Evolutionary conservation across 2,888 invertebrate genomes (phyloP).

Genomic region (Scaptomyza cyrtandrae): DNA sequence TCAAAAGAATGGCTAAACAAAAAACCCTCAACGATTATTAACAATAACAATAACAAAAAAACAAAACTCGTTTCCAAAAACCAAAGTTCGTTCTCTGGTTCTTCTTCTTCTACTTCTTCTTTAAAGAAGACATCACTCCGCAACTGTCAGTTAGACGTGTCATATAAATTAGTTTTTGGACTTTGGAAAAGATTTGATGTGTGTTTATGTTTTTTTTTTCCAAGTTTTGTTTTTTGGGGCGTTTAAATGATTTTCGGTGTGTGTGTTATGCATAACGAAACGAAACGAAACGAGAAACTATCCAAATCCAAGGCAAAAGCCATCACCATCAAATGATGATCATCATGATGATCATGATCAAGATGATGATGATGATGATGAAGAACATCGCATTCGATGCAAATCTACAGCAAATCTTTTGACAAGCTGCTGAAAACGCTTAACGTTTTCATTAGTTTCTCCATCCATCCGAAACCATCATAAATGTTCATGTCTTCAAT

Average conservation of each 20-base stretch:
- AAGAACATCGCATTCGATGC: not conserved
- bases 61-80: not conserved
- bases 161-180: conserved; percentile 53
- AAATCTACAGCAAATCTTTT: conserved; percentile 21
- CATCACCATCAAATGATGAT: conserved; percentile 33
- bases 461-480: too few species aligned
- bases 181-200: too few species aligned
- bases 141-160: conserved; percentile 52
- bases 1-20: conserved; percentile 9
- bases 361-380: conserved; percentile 3
- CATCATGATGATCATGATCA: not conserved
- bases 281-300: not conserved
- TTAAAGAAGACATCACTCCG: conserved; percentile 46
- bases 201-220: too few species aligned
- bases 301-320: conserved; percentile 45
- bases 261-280: conserved; percentile 13
- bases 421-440: conserved; percentile 55
- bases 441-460: conserved; percentile 70
- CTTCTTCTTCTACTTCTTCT: not conserved
- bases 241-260: not conserved
- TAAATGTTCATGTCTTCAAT: not conserved
- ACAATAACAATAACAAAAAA: not conserved
- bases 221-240: conserved; percentile 27
- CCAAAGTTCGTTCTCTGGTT: too few species aligned
- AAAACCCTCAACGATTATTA: not conserved